Evolutionary conservation across 2,888 invertebrate species (phyloP).

Genomic region (Hirtodrosophila cameraria): DNA sequence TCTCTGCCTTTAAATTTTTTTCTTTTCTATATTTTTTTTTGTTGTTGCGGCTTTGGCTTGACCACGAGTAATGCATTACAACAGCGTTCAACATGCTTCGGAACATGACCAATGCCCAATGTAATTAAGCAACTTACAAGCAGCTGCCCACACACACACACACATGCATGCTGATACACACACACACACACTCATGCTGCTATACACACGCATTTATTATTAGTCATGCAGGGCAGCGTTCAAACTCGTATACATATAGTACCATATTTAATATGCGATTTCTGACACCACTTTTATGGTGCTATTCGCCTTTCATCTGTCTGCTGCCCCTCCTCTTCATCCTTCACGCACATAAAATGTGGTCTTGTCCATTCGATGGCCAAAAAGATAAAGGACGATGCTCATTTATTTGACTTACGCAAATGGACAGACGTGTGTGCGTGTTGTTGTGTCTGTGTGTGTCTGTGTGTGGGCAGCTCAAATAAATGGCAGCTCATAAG

Average conservation of each 20-base stretch:
- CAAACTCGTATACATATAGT: conserved; percentile 24
- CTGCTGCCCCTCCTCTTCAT: not conserved
- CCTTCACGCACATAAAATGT: conserved; percentile 48
- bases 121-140: conserved; percentile 74
- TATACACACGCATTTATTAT: conserved; percentile 48
- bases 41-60: conserved; percentile 43
- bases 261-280: conserved; percentile 75
- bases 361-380: conserved; percentile 53
- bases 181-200: conserved; percentile 7
- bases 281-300: conserved; percentile 68
- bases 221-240: conserved; percentile 46
- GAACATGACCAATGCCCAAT: conserved; percentile 58
- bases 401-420: conserved; percentile 77
- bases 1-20: conserved; percentile 2
- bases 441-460: not conserved
- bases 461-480: conserved; percentile 41
- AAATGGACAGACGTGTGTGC: conserved; percentile 43
- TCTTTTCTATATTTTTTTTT: not conserved
- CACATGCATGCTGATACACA: conserved; percentile 19
- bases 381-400: conserved; percentile 59
- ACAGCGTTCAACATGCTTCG: conserved; percentile 54
- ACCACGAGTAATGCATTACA: conserved; percentile 74
- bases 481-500: conserved; percentile 71
- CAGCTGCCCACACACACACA: conserved; percentile 32
- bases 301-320: not conserved